Evolutionary conservation across 35 echinoderm and acorn worm species (phyloP).

Genomic region (Patiria miniata): DNA sequence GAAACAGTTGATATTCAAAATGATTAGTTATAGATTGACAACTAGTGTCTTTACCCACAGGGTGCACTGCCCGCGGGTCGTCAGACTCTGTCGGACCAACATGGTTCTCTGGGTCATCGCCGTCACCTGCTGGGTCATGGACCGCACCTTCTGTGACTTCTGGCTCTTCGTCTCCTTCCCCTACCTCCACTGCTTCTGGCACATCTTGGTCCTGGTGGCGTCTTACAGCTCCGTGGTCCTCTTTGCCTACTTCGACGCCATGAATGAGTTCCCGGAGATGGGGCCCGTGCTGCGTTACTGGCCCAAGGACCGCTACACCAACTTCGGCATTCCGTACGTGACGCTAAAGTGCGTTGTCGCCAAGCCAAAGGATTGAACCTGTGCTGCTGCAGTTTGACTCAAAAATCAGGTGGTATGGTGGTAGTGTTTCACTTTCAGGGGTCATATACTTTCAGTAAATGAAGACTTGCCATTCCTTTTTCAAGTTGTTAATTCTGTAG

Average conservation of each 20-base stretch:
- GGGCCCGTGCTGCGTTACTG: conserved; percentile 91
- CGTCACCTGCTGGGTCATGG: conserved; percentile 77
- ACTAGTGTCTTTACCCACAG: conserved; percentile 32
- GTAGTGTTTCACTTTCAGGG: too few relatives aligned
- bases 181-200: conserved; percentile 98
- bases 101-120: conserved; percentile 62
- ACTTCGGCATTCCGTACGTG: conserved; percentile 89
- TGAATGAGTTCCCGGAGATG: conserved; percentile 94
- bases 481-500: too few relatives aligned
- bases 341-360: conserved; percentile 69
- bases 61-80: conserved; percentile 64
- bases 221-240: conserved; percentile 83
- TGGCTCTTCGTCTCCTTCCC: conserved; percentile 85
- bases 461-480: too few relatives aligned
- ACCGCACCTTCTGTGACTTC: conserved; percentile 76
- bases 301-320: conserved; percentile 89
- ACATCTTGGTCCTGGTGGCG: conserved; percentile 88
- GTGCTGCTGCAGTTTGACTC: too few relatives aligned
- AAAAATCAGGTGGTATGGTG: too few relatives aligned
- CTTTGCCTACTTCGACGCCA: conserved; percentile 94
- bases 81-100: conserved; percentile 60
- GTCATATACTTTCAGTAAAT: too few relatives aligned
- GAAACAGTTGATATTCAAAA: too few relatives aligned
- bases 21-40: too few relatives aligned
- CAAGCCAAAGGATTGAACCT: conserved; percentile 67